Conservation (phyloP, 2,888 invertebrate species). For the Trissolcus brochymenae region DNA sequence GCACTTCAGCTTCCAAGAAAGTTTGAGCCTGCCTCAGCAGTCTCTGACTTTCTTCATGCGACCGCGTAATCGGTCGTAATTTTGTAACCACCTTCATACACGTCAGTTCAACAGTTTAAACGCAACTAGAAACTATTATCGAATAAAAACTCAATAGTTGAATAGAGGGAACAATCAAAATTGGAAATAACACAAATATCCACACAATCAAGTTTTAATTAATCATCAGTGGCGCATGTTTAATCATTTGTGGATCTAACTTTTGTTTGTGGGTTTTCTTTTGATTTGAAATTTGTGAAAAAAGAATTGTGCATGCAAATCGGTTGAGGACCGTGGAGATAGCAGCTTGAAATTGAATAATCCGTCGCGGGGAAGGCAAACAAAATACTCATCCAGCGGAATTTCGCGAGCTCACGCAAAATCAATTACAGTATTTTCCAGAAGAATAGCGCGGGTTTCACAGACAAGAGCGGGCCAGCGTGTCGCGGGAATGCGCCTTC, state of each 20-base stretch:
- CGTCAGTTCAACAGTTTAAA: too few species aligned
- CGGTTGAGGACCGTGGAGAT: background rate
- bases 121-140: too few species aligned
- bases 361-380: conserved; percentile 56
- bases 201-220: too few species aligned
- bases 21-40: conserved; percentile 66
- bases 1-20: conserved; percentile 66
- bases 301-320: conserved; percentile 30
- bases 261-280: too few species aligned
- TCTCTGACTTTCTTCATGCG: conserved; percentile 60
- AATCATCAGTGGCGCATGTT: too few species aligned
- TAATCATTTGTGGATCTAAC: too few species aligned
- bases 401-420: conserved; percentile 63
- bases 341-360: conserved; percentile 56
- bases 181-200: too few species aligned
- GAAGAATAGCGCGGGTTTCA: conserved; percentile 68
- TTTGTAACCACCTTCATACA: conserved; percentile 25
- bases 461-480: conserved; percentile 59
- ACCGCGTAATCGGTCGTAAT: conserved; percentile 45
- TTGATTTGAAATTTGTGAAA: background rate
- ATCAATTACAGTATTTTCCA: conserved; percentile 75
- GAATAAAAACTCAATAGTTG: too few species aligned
- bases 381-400: conserved; percentile 65
- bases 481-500: conserved; percentile 56
- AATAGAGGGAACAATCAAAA: too few species aligned